Percentiles rank a stretch among this genome's conserved stretches.
Conservation (phyloP, 2,113 vertebrate genomes). For the Mormyrus iriodes region DNA sequence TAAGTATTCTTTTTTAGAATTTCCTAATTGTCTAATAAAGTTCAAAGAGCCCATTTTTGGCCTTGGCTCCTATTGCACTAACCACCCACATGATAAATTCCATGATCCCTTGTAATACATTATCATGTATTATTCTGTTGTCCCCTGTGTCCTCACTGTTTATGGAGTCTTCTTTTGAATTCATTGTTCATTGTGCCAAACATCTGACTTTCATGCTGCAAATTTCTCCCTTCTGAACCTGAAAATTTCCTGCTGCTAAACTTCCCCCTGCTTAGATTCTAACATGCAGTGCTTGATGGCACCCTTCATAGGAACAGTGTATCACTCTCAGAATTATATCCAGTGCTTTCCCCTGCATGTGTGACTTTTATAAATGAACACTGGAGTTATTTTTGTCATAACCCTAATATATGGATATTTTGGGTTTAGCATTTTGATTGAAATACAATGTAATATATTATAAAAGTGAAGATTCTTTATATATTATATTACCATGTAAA, state of each 20-base stretch:
- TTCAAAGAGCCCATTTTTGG: background rate
- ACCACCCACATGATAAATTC: slow-evolving; percentile 8
- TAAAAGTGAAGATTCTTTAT: background rate
- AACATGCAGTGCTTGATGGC: background rate
- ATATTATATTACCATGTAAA: background rate
- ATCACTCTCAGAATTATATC: background rate
- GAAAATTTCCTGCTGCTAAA: background rate
- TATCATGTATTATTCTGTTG: background rate
- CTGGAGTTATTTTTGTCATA: background rate
- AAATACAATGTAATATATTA: background rate
- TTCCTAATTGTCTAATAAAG: background rate
- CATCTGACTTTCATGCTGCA: slow-evolving; percentile 3
- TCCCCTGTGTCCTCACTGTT: background rate
- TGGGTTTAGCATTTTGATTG: background rate
- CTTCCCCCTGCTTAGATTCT: background rate
- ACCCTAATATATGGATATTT: background rate
- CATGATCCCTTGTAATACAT: background rate
- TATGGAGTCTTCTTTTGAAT: background rate
- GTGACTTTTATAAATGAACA: background rate
- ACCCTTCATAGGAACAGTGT: background rate
- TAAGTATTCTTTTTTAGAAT: background rate
- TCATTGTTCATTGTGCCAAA: background rate
- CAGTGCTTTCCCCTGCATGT: background rate
- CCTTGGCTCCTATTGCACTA: background rate
- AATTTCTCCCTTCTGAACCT: background rate